phyloP scores from a whole-genome alignment of 2,888 invertebrate genomes.

The Steinernema scapterisci region DNA sequence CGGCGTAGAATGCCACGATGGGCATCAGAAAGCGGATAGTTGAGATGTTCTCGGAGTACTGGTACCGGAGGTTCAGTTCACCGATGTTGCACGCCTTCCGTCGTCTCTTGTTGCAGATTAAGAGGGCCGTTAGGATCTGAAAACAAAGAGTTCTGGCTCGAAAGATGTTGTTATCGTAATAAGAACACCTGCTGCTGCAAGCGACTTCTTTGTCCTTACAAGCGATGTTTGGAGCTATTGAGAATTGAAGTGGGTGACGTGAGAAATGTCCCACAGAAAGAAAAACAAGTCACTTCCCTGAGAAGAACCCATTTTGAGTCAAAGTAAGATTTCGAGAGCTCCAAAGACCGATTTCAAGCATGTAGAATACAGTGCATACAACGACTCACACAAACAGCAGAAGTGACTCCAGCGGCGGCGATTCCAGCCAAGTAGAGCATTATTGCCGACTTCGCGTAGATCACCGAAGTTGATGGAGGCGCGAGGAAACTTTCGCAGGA shows the following conservation, averaged over 20 bases:
- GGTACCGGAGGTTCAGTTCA: conserved; percentile 16
- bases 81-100: conserved; percentile 6
- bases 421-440: background rate
- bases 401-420: conserved; percentile 1
- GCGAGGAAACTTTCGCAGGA: background rate
- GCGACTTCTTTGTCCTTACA: no score
- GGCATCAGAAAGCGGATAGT: conserved; percentile 23
- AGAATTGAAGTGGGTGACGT: no score
- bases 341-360: no score
- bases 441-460: conserved; percentile 16
- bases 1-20: background rate
- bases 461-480: conserved; percentile 1
- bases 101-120: background rate
- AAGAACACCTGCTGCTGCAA: no score
- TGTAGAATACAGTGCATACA: background rate
- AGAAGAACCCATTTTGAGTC: no score
- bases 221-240: no score
- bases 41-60: conserved; percentile 23
- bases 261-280: background rate
- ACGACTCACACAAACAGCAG: background rate
- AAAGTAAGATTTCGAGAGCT: no score
- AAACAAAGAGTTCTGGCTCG: background rate
- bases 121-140: background rate
- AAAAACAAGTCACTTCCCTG: no score
- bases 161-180: no score